Evolutionary conservation across 2,888 invertebrate species (phyloP).

Genomic region (Erynnis tages): DNA sequence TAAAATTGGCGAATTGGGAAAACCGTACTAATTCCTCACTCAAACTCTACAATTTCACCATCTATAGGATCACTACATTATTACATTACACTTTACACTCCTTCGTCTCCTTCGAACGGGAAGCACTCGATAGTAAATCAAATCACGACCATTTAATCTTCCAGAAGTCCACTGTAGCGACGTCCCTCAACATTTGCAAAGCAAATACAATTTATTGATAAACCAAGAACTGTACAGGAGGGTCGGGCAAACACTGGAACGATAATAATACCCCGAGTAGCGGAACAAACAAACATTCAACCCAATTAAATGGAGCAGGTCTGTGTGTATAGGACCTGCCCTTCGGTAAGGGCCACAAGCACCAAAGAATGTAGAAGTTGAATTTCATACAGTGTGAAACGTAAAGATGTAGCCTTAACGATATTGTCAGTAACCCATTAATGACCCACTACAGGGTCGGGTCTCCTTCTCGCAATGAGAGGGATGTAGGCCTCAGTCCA

Average conservation of each 20-base stretch:
- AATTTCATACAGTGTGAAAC: too few relatives aligned
- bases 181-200: conserved; percentile 35
- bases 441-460: too few relatives aligned
- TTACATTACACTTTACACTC: background rate
- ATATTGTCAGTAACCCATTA: too few relatives aligned
- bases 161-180: conserved; percentile 19
- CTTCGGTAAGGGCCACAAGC: too few relatives aligned
- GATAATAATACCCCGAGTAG: conserved; percentile 49
- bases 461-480: too few relatives aligned
- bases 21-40: too few relatives aligned
- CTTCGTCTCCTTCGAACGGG: background rate
- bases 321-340: conserved; percentile 62
- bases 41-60: too few relatives aligned
- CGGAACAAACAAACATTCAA: conserved; percentile 56
- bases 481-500: too few relatives aligned
- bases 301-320: conserved; percentile 67
- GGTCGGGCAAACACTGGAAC: conserved; percentile 47
- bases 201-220: conserved; percentile 42
- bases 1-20: too few relatives aligned
- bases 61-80: too few relatives aligned
- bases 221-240: conserved; percentile 38
- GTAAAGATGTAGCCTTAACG: too few relatives aligned
- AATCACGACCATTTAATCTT: conserved; percentile 7
- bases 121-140: background rate
- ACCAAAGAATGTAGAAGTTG: too few relatives aligned